Evolutionary conservation across 2,797 vertebrate genomes (phyloP), one percentile per base, ranked within the genome.

Genomic region (Etheostoma perlongum): DNA sequence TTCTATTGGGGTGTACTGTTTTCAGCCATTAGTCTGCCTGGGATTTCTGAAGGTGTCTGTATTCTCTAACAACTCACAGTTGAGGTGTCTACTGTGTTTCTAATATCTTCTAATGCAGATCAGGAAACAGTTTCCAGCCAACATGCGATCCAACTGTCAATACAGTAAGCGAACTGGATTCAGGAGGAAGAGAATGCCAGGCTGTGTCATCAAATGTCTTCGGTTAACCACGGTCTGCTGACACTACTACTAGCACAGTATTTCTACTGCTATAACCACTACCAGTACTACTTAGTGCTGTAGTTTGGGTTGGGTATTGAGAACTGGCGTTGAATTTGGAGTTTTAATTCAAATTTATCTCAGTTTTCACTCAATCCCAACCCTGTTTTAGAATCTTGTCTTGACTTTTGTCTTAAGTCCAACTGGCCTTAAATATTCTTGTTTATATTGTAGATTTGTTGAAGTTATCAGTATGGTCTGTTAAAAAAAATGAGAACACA

Each of bases 171-270:
- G 84, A 66, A 40, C 92, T 0, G 86, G 91, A 55, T 1, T 0
- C 11, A 82, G 54, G 76, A 91, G 78, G 81, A 91, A 65, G 79
- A 62, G 15, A 0, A 54, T 89, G 21, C 23, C 14, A 0, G 95
- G 95, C 48, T 96, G 95, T 54, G 0, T 48, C 47, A 87, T 93
- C 2, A 84, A 92, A 9, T 96, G 95, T 82, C 59, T 94, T n/a
- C 81, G 60, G 9, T 2, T 14, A 4, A 76, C 84, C 4, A 78
- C 10, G 90, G 95, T 96, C 15, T 68, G 87, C 23, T 23, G 4
- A 72, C 11, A 36, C n/a, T 23, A 15, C n/a, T 15, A 0, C 16
- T 18, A 19, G 0, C 12, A 48, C 59, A 18, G 47, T 13, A 48
- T 40, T 44, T 23, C 14, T 51, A 42, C 54, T 12, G 21, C 27